Evolutionary conservation across 2,797 vertebrate genomes (phyloP).

Genomic region (Hypotaenidia okinawae): DNA sequence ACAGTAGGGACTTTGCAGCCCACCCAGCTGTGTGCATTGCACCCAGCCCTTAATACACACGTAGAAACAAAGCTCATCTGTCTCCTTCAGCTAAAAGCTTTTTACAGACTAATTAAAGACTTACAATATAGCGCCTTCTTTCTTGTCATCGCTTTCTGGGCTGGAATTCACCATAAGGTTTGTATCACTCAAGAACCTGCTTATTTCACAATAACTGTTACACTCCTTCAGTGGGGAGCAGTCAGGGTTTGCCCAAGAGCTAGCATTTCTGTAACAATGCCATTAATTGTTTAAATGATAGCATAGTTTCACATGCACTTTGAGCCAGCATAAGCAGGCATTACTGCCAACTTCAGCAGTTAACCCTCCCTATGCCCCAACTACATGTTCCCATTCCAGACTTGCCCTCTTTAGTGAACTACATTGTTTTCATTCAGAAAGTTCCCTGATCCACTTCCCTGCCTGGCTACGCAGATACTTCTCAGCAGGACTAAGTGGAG

Average conservation of each 20-base stretch:
- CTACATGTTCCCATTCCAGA: background rate
- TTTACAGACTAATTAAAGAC: background rate
- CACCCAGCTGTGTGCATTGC: background rate
- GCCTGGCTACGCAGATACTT: background rate
- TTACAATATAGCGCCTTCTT: background rate
- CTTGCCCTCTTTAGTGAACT: background rate
- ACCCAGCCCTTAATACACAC: background rate
- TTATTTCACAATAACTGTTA: background rate
- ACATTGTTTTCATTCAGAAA: conserved; percentile 1
- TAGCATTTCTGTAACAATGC: background rate
- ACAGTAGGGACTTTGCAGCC: background rate
- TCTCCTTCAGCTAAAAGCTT: background rate
- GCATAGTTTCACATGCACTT: background rate
- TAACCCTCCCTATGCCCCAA: background rate
- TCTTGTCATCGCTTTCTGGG: background rate
- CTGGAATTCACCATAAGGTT: background rate
- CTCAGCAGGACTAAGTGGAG: background rate
- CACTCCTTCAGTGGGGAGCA: background rate
- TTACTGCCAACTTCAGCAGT: background rate
- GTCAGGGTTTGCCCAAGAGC: background rate
- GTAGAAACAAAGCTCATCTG: background rate
- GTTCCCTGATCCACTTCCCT: background rate
- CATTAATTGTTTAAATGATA: background rate
- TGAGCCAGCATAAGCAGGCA: background rate
- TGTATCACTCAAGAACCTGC: background rate